Base-by-base conservation (phyloP, 1,140 invertebrate genomes). In the Parapsyche elsis region DNA sequence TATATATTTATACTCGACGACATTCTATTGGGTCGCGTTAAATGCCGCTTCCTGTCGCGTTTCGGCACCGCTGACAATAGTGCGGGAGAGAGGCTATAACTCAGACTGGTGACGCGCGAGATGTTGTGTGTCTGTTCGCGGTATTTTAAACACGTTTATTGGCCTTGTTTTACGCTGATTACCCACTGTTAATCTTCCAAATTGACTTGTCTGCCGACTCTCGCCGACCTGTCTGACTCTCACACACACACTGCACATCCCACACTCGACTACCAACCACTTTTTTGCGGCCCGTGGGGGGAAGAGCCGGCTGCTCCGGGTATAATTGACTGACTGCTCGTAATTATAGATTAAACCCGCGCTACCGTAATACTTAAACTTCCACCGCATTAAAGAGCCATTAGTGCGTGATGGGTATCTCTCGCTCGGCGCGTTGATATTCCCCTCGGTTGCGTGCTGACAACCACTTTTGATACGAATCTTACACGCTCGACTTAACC, bases 101-200 rank as follows among this genome's bases (percentile, higher is more conserved):
- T 83, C 82, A 81, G 23, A 49, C 44, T 21, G 53, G 73, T 70
- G 71, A 73, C 78, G 64, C 30, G 59, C 59, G 71, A 78, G 79
- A 83, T 79, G 81, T 78, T 78, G 78, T 49, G 21, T 71, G 79
- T 79, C 80, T 73, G 80, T 83, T 81, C 78, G 82, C 78, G 80
- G 82, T 80, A 83, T 83, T 81, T 80, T 79, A 81, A 83, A 81
- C 79, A 80, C 79, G 81, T 81, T 83, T 83, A 83, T 83, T 83
- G 79, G 81, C 77, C 82, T 75, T 75, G 80, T 77, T 80, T 83
- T 79, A 79, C 79, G 70, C 77, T 83, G 79, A 83, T 83, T 81
- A 83, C 79, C 80, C 71, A 71, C 79, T 81, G 82, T 83, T 83
- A 83, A 83, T 83, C 82, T 83, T 78, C 79, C 78, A 81, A 83